Percentiles rank a stretch among this genome's conserved stretches.
phyloP scores from a whole-genome alignment of 1,140 invertebrate species.

The Ooceraea biroi region DNA sequence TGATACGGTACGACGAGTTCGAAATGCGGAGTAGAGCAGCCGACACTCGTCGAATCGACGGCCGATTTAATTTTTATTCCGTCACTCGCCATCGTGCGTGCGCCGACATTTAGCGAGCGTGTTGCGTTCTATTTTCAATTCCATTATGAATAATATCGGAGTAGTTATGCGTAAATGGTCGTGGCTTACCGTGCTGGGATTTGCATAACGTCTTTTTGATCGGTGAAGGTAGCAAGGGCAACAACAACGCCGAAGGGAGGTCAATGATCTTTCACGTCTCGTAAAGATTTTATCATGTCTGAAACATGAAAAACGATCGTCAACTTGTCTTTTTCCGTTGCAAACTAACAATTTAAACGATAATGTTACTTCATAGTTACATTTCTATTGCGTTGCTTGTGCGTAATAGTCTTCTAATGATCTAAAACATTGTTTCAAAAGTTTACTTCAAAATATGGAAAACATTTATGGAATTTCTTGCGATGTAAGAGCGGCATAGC shows the following conservation, averaged over 20 bases:
- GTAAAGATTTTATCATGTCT: not conserved
- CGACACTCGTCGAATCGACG: constrained; percentile 14
- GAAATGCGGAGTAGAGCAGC: constrained; percentile 11
- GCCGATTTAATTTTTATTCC: constrained; percentile 35
- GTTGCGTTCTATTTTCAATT: constrained; percentile 48
- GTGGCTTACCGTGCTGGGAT: not conserved
- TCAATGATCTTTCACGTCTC: not conserved
- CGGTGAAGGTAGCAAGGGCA: not conserved
- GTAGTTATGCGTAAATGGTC: not conserved
- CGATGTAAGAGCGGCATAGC: not conserved
- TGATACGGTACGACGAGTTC: not conserved
- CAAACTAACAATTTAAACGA: not conserved
- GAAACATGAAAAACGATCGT: not conserved
- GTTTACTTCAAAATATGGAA: no score
- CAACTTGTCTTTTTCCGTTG: not conserved
- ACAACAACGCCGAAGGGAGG: not conserved
- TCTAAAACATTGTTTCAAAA: no score
- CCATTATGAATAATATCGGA: constrained; percentile 38
- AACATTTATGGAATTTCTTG: no score
- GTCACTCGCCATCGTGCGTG: not conserved
- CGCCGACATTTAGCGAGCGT: constrained; percentile 6
- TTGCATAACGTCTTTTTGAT: constrained; percentile 41
- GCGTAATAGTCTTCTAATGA: no score
- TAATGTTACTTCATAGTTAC: no score
- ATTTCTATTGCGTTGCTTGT: no score